Evolutionary conservation across 2,113 vertebrate genomes (phyloP).

Genomic region (Bos javanicus): DNA sequence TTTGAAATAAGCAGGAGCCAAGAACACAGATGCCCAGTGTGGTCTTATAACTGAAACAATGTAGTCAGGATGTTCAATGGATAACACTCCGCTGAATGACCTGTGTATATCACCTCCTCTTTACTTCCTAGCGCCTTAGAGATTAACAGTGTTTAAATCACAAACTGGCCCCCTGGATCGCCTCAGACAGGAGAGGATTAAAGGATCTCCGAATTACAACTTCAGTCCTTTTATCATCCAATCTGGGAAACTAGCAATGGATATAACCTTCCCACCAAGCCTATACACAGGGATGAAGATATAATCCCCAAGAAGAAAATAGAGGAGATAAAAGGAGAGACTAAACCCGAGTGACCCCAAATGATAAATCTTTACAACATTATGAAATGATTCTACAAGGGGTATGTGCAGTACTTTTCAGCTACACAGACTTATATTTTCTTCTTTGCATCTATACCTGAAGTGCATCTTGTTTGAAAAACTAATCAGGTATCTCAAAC

Average conservation of each 20-base stretch:
- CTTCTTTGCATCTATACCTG: background rate
- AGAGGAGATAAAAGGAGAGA: background rate
- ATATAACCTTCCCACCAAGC: background rate
- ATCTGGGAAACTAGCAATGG: background rate
- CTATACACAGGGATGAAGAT: background rate
- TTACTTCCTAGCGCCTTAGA: background rate
- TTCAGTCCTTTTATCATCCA: background rate
- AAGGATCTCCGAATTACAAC: background rate
- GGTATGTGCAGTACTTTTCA: background rate
- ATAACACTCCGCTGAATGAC: background rate
- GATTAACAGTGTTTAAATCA: background rate
- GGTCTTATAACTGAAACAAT: background rate
- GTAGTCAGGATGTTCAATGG: background rate
- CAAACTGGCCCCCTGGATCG: background rate
- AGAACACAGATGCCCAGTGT: background rate
- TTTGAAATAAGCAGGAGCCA: background rate
- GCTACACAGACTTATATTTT: background rate
- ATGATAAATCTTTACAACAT: background rate
- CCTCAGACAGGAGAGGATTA: background rate
- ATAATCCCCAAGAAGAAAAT: background rate
- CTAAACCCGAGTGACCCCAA: background rate
- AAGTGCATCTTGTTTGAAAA: conserved; percentile 11
- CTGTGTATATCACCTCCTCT: background rate
- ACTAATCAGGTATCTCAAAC: conserved; percentile 25
- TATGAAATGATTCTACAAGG: background rate